These are phyloP conservation scores for Rhopalosiphum padi DNA, from an alignment of 1,140 invertebrate species.

Conservation along the genomic window DNA sequence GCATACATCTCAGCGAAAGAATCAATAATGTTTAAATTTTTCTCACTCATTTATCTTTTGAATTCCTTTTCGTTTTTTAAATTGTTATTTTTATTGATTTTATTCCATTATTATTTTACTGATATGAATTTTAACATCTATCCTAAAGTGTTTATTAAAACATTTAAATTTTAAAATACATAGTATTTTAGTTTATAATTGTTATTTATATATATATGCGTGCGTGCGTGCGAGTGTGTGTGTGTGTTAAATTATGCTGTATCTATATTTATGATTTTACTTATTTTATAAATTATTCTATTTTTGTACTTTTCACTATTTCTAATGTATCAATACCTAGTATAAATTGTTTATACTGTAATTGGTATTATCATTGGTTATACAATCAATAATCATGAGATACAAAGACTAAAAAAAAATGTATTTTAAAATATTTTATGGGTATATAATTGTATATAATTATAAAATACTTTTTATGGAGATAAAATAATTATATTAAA, in stretches of 20 bases:
- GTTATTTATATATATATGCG: not conserved
- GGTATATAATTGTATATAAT: too few species aligned
- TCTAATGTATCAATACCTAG: too few species aligned
- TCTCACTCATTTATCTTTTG: not conserved
- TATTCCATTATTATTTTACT: not conserved
- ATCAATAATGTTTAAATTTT: not conserved
- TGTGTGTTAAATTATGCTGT: not conserved
- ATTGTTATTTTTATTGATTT: not conserved
- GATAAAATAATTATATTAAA: conserved; percentile 10
- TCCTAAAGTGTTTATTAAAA: not conserved
- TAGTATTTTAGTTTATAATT: not conserved
- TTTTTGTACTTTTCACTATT: not conserved
- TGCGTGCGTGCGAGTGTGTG: not conserved
- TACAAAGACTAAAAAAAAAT: too few species aligned
- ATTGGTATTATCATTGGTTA: too few species aligned
- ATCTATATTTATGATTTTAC: not conserved
- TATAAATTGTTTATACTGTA: too few species aligned
- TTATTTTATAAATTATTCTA: not conserved
- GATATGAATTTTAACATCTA: not conserved
- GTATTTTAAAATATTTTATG: too few species aligned
- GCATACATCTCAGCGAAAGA: not conserved
- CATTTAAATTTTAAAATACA: too few species aligned
- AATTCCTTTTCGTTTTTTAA: not conserved
- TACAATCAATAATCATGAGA: too few species aligned
- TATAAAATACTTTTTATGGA: not conserved